Conservation (phyloP, 2,113 vertebrate genomes). For the Caretta caretta region DNA sequence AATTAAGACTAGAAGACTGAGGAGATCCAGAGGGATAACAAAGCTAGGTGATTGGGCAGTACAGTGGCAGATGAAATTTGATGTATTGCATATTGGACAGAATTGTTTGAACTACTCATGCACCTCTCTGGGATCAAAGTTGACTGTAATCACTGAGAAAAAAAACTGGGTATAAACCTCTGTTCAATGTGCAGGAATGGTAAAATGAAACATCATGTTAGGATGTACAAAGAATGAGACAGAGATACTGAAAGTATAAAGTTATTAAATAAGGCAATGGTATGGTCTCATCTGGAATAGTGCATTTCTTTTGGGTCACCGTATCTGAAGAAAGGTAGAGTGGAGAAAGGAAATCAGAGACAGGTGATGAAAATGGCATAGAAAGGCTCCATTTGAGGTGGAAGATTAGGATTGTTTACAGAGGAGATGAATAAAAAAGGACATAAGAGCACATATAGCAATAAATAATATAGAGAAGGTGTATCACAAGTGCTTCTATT, state of each 20-base stretch:
- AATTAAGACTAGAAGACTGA: constrained; percentile 48
- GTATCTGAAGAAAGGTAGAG: not conserved
- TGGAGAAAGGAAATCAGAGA: constrained; percentile 17
- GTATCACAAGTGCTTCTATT: not conserved
- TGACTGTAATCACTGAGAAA: not conserved
- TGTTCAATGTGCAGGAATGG: not conserved
- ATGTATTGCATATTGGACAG: constrained; percentile 25
- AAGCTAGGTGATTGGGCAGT: constrained; percentile 6
- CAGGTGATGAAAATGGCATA: not conserved
- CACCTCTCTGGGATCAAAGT: not conserved
- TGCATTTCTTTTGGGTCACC: not conserved
- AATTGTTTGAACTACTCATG: constrained; percentile 10
- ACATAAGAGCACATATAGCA: not conserved
- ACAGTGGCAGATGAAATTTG: constrained; percentile 28
- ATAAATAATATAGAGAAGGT: not conserved
- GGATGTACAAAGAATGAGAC: not conserved
- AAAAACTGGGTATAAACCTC: not conserved
- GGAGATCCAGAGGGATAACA: not conserved
- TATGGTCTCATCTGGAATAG: not conserved
- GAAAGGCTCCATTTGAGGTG: not conserved
- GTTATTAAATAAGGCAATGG: not conserved
- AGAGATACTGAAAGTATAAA: not conserved
- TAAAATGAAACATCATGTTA: not conserved
- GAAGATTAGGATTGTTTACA: not conserved
- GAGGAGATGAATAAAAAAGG: not conserved